Conservation (phyloP, 2,797 vertebrate genomes). For the Fistularia commersonii region DNA sequence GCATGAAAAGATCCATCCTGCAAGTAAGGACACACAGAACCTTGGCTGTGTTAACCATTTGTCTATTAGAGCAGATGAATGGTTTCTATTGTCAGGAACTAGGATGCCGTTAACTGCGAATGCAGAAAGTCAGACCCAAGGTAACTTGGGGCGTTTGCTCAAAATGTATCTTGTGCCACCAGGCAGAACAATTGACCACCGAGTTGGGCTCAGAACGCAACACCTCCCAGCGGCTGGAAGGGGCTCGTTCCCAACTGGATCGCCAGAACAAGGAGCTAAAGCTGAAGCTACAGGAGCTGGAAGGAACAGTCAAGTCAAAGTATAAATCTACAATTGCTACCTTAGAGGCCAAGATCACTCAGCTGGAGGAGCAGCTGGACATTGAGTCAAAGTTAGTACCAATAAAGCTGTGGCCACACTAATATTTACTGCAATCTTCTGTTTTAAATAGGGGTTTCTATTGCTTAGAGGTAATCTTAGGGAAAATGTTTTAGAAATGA, state of each 20-base stretch:
- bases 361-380: slow-evolving; percentile 91
- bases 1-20: slow-evolving; percentile 82
- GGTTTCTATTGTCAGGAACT: too few relatives aligned
- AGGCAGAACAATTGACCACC: slow-evolving; percentile 87
- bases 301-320: slow-evolving; percentile 85
- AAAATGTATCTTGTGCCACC: slow-evolving; percentile 4
- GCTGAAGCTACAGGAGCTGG: slow-evolving; percentile 90
- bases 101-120: too few relatives aligned
- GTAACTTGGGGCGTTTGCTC: too few relatives aligned
- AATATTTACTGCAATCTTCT: background rate
- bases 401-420: background rate
- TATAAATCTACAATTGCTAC: slow-evolving; percentile 83
- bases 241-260: slow-evolving; percentile 85
- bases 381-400: slow-evolving; percentile 83
- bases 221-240: slow-evolving; percentile 86
- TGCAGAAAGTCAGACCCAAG: background rate
- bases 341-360: slow-evolving; percentile 87
- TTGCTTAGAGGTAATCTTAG: background rate
- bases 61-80: too few relatives aligned
- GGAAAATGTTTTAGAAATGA: background rate
- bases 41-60: too few relatives aligned
- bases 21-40: slow-evolving; percentile 73
- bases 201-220: slow-evolving; percentile 87
- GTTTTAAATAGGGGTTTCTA: background rate
- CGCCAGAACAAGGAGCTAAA: slow-evolving; percentile 96